phyloP scores from a whole-genome alignment of 1,140 invertebrate genomes.

The Subanguina moxae region DNA sequence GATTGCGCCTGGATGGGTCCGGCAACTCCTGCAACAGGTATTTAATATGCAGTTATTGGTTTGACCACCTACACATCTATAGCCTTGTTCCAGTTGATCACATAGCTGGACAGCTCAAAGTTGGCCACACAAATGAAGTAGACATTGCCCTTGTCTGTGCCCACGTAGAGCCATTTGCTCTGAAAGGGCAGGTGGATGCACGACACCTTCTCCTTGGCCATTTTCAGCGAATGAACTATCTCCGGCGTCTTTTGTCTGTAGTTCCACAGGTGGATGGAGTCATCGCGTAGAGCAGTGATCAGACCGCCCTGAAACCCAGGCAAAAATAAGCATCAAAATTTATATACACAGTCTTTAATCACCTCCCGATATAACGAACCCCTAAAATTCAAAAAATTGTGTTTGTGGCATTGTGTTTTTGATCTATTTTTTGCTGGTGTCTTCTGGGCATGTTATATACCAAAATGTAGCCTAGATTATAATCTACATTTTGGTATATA shows the following conservation, averaged over 20 bases:
- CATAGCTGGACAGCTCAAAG: conserved; percentile 90
- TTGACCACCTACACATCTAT: conserved; percentile 84
- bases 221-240: conserved; percentile 54
- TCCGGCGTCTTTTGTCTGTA: conserved; percentile 77
- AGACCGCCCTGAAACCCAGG: conserved; percentile 75
- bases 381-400: no score
- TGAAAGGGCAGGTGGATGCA: conserved; percentile 86
- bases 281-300: conserved; percentile 86
- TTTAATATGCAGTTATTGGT: neutral
- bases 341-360: neutral
- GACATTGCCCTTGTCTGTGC: conserved; percentile 94
- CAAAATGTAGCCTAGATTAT: no score
- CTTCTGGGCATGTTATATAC: no score
- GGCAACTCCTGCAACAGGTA: conserved; percentile 60
- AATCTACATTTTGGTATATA: no score
- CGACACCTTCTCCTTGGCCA: conserved; percentile 72
- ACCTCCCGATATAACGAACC: no score
- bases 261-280: conserved; percentile 93
- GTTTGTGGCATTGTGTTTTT: no score
- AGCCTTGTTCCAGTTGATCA: conserved; percentile 99
- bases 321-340: conserved; percentile 15
- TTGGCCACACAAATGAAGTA: conserved; percentile 93
- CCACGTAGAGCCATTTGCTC: conserved; percentile 96
- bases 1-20: conserved; percentile 64
- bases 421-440: no score